Evolutionary conservation across 2,113 vertebrate genomes (phyloP), one percentile per base, ranked within the genome.

Genomic region (Oncorhynchus clarkii): DNA sequence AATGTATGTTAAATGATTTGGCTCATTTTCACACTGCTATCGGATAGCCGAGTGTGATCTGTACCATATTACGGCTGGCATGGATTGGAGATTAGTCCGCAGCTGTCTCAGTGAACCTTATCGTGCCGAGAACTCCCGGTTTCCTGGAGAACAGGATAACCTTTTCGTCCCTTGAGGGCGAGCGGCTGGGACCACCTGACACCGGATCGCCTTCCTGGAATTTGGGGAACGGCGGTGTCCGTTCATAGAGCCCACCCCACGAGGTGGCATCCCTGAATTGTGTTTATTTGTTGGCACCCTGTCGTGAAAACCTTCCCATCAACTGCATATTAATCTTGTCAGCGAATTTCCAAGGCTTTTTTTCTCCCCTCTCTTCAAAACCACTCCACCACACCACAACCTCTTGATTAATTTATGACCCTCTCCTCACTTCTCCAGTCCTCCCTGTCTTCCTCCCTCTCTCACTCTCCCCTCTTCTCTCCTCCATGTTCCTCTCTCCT

Each of bases 231-330:
- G 78, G 90, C 8, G 82, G 77, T 81, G 88, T 91, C 87, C 85
- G 74, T 78, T 79, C n/a, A 74, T 76, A 77, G 83, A 83, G 72
- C 74, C 70, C 71, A 62, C 80, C 59, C 79, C 45, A 66, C 62
- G 4, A 78, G 78, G 73, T 86, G 91, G 94, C 92, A 94, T 95
- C 91, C 93, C 90, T 93, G 93, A 94, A 95, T 95, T 96, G 94
- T 95, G 96, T 98, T 98, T 97, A 97, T 98, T 95, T 94, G 95
- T 96, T 96, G 95, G 94, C 96, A 90, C 95, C 95, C 92, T 92
- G 94, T 95, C 89, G 91, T 94, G 93, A 97, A 98, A 95, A 91
- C 79, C 90, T 94, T 92, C 84, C 92, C 92, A 93, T 98, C 95
- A 95, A 92, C 96, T 95, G 92, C 91, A 92, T 94, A 95, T 96